phyloP scores from a whole-genome alignment of 2,888 invertebrate genomes.

The Apamea crenata region DNA sequence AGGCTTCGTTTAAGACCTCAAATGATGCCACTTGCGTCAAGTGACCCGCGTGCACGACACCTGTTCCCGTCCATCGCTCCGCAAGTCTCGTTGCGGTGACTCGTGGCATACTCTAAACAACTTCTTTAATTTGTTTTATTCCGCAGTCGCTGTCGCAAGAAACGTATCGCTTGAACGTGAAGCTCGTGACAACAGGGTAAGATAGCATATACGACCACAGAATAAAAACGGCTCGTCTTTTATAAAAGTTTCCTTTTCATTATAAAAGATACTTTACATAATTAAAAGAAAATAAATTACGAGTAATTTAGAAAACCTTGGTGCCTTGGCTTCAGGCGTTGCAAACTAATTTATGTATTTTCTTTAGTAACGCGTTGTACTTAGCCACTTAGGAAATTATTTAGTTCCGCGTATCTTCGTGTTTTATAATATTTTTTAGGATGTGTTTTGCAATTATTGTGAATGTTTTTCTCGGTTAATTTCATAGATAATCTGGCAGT shows the following conservation, averaged over 20 bases:
- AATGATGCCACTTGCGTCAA: neutral
- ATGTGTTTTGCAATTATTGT: neutral
- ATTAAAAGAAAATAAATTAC: constrained; percentile 58
- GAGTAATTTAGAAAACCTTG: constrained; percentile 28
- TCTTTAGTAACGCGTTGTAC: neutral
- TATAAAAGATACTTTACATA: constrained; percentile 41
- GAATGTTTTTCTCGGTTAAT: neutral
- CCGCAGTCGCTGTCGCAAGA: neutral
- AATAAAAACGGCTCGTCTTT: neutral
- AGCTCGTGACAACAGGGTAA: neutral
- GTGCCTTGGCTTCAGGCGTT: constrained; percentile 29
- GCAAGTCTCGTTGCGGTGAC: neutral
- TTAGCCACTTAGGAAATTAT: constrained; percentile 18
- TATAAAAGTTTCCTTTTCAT: constrained; percentile 22
- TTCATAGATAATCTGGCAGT: neutral
- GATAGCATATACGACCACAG: neutral
- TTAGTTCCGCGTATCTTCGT: constrained; percentile 1
- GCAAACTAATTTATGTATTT: constrained; percentile 37
- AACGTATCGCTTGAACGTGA: neutral
- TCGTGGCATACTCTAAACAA: neutral
- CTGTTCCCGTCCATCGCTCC: no score
- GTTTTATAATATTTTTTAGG: neutral
- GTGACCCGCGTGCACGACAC: neutral
- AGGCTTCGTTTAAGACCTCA: neutral
- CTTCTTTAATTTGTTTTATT: neutral